Base-by-base conservation (phyloP, 1,140 invertebrate species). In the Eurosta solidaginis region DNA sequence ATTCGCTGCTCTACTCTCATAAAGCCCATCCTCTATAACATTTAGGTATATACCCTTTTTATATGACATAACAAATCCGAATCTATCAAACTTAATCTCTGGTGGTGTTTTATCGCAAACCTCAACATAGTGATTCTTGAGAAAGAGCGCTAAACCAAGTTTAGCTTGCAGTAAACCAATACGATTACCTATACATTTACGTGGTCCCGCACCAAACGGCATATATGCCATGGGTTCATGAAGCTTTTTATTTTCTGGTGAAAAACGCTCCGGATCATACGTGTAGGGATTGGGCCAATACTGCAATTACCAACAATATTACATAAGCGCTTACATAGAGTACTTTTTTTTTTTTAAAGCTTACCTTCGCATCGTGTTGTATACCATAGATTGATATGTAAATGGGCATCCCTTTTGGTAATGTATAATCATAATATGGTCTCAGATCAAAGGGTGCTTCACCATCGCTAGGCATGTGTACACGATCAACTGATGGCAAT, bases 161-260 rank as follows among this genome's bases (percentile, higher is more conserved):
- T 86, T 88, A 14, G 80, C 40, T 73, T 86, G 83, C 0, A 88
- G 77, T 7, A 88, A 73, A 3, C 83, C 85, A 36, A 86, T 83
- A 3, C 84, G 77, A 20, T 84, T 88, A 92, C 93, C 94, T 80
- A 95, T 94, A 83, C 94, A 95, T 83, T 91, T 92, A 50, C 93
- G 90, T 1, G 93, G 92, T 12, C 94, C 94, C 49, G 93, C 91
- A 2, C 94, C 94, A 82, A 96, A 96, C 0, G 95, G 94, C 44
- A 95, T 84, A 84, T 92, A 95, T 0, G 90, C 89, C 80, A 89
- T 91, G 63, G 85, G 89, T 75, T 50, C 81, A 75, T 82, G 87
- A 79, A 68, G 84, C 79, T 84, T 85, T 6, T 88, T 88, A 42
- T 89, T 86, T 68, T 84, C 40, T 2, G 90, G 83, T 20, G 85